Evolutionary conservation across 2,113 vertebrate species (phyloP).

Genomic region (Microtus pennsylvanicus): DNA sequence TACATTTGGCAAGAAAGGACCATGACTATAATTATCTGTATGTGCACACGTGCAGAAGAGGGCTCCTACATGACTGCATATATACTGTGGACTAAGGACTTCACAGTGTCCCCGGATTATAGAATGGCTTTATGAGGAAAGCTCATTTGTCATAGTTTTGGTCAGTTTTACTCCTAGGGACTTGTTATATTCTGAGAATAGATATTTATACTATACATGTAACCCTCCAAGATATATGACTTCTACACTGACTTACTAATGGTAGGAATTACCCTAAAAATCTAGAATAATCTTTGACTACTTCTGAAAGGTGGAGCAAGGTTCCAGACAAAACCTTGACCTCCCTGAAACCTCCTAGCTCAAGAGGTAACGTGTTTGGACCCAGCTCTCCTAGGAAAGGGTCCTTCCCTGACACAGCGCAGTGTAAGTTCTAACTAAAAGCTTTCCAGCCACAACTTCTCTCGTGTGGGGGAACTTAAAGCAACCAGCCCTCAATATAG

Average conservation of each 20-base stretch:
- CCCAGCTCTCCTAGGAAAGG: neutral
- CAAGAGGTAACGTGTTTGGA: neutral
- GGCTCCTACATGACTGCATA: neutral
- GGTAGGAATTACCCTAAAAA: neutral
- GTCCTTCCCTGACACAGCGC: neutral
- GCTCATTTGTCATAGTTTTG: neutral
- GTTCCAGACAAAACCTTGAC: neutral
- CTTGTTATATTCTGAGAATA: neutral
- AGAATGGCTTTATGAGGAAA: neutral
- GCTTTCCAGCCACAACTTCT: neutral
- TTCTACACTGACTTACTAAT: neutral
- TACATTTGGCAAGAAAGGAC: neutral
- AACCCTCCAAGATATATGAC: neutral
- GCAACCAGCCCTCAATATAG: neutral
- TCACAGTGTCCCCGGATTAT: neutral
- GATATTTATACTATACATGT: neutral
- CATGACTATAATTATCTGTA: neutral
- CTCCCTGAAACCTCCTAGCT: neutral
- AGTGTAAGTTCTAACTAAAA: neutral
- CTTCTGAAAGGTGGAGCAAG: neutral
- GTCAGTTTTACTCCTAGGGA: neutral
- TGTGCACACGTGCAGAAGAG: neutral
- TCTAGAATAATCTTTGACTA: neutral
- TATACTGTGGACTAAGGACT: neutral
- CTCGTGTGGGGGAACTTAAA: neutral